Evolutionary conservation across 2,113 vertebrate genomes (phyloP), one percentile per base, ranked within the genome.

Genomic region (Mixornis gularis): DNA sequence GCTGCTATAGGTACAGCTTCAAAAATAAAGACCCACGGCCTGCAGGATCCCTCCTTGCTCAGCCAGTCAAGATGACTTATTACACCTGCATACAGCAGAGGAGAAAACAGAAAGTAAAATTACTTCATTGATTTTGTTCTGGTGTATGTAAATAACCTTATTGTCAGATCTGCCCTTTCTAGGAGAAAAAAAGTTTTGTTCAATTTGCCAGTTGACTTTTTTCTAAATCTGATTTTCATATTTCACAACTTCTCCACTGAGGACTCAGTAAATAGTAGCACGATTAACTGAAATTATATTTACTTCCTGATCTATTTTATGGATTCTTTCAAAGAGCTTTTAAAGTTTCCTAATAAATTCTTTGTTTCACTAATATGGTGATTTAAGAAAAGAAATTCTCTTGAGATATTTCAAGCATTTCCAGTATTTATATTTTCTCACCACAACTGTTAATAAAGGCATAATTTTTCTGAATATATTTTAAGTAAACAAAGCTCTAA

Each of bases 101-200:
- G n/a, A 77, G 85, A 93, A 93, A 96, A 94, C 73, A 85, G 95
- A 96, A 96, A 95, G 93, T 93, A 97, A 97, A 97, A 97, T 97
- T 92, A 89, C 85, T 94, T 72, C 93, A 97, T 97, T 76, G 97
- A 97, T 97, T 97, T 97, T 97, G 51, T 87, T 93, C 93, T 80
- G 64, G 83, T 92, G 84, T 70, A 79, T 94, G 95, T 95, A 97
- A 95, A 95, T 96, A 96, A 96, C 87, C 77, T 95, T 95, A 95
- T 93, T 97, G 96, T 95, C 92, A 97, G 91, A 94, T 73, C 87
- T 92, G 94, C 95, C 95, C 92, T 92, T 97, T 97, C 93, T 68
- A 92, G 94, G 92, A 95, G 78, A 97, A 95, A 93, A 93, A 94
- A 94, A 94, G 77, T 95, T 96, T 89, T 95, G 73, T 79, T 95